phyloP scores from a whole-genome alignment of 2,888 invertebrate genomes.

The Plebejus argus region DNA sequence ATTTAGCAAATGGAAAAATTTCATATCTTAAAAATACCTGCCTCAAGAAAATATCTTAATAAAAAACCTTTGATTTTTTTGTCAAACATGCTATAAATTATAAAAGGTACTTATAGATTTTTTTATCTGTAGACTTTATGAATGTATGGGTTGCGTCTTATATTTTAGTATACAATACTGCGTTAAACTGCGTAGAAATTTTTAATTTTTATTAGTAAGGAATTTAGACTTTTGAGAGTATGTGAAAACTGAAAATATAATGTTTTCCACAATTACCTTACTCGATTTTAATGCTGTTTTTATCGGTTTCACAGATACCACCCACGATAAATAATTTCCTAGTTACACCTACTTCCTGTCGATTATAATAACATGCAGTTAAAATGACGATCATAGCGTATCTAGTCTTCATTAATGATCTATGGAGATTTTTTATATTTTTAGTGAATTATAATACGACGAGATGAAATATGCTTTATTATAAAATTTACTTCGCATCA shows the following conservation, averaged over 20 bases:
- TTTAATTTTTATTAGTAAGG: too few species aligned
- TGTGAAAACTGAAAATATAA: too few species aligned
- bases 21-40: neutral
- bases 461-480: too few species aligned
- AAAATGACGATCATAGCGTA: neutral
- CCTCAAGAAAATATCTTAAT: neutral
- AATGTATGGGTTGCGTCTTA: too few species aligned
- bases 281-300: neutral
- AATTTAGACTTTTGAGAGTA: too few species aligned
- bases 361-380: neutral
- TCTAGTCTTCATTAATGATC: neutral
- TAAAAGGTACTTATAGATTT: too few species aligned
- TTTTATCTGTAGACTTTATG: neutral
- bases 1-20: constrained; percentile 2
- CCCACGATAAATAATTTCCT: neutral
- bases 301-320: neutral
- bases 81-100: neutral
- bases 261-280: too few species aligned
- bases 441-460: too few species aligned
- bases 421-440: neutral
- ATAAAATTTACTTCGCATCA: too few species aligned
- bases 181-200: too few species aligned
- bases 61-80: neutral
- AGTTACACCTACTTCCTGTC: neutral
- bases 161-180: too few species aligned